Conservation (phyloP, 2,797 vertebrate genomes). For the Poecilia wingei region DNA sequence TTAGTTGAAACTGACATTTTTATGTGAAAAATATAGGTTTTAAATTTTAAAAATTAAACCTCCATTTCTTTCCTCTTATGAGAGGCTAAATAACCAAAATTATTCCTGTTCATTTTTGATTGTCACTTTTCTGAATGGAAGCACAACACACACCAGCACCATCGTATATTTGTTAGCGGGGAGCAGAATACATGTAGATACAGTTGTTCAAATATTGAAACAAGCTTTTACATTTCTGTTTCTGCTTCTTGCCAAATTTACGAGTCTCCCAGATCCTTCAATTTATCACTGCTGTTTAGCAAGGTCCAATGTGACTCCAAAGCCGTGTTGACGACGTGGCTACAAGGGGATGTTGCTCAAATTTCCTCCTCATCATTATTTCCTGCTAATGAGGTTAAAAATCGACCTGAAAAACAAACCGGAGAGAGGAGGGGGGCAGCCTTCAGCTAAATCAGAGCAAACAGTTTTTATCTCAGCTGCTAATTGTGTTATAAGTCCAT, state of each 20-base stretch:
- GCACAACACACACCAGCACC: neutral
- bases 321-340: neutral
- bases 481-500: constrained; percentile 73
- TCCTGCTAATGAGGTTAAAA: constrained; percentile 36
- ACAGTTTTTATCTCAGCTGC: constrained; percentile 34
- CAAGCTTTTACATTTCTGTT: neutral
- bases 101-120: no score
- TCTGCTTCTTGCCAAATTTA: neutral
- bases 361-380: constrained; percentile 14
- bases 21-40: no score
- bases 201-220: neutral
- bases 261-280: neutral
- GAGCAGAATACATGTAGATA: neutral
- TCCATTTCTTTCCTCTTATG: no score
- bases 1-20: no score
- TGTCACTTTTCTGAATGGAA: neutral
- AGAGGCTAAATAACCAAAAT: no score
- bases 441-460: constrained; percentile 40
- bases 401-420: constrained; percentile 40
- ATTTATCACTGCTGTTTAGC: neutral
- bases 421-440: neutral
- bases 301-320: neutral
- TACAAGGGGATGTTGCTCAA: neutral
- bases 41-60: no score
- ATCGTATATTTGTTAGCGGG: neutral